Conservation (phyloP, 2,113 vertebrate genomes). For the Aegotheles bennettii region DNA sequence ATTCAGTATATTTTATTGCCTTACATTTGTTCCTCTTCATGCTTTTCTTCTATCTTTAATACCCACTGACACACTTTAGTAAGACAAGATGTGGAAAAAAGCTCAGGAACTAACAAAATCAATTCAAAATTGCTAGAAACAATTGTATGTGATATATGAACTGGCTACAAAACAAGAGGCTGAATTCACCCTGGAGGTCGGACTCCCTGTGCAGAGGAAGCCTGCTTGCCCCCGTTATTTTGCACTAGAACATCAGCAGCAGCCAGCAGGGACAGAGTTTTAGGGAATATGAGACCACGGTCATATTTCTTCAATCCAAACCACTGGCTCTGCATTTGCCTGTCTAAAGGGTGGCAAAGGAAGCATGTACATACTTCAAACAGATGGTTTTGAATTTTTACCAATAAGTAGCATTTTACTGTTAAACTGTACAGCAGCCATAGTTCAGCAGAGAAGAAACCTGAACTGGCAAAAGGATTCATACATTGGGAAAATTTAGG, state of each 20-base stretch:
- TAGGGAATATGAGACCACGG: not conserved
- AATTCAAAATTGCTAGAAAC: not conserved
- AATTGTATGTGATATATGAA: not conserved
- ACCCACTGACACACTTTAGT: not conserved
- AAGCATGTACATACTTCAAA: not conserved
- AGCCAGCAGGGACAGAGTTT: not conserved
- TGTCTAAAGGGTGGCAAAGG: not conserved
- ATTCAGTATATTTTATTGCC: not conserved
- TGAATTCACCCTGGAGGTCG: not conserved
- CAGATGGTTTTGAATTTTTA: not conserved
- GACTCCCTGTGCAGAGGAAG: not conserved
- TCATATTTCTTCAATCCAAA: not conserved
- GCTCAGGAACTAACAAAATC: not conserved
- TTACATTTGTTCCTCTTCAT: not conserved
- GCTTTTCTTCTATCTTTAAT: not conserved
- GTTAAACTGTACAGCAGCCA: not conserved
- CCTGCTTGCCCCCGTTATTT: not conserved
- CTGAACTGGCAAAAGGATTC: not conserved
- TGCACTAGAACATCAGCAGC: not conserved
- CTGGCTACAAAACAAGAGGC: not conserved
- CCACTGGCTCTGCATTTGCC: not conserved
- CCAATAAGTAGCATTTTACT: not conserved
- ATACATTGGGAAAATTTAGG: not conserved
- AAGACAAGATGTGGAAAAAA: not conserved
- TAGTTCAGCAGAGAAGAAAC: not conserved